Evolutionary conservation across 2,797 vertebrate species (phyloP).

Genomic region (Megaceryle alcyon): DNA sequence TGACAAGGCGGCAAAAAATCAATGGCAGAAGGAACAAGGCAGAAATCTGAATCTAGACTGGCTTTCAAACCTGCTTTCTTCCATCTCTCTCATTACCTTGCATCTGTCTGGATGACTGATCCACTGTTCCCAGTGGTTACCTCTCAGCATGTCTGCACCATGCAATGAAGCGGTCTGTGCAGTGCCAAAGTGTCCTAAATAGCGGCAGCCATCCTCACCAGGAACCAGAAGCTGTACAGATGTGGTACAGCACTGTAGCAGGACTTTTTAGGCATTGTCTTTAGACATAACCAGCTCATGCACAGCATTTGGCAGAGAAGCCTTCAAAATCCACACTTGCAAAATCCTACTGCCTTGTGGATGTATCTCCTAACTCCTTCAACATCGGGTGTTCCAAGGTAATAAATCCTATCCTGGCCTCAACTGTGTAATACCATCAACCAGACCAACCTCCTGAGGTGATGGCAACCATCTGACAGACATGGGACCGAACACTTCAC

Average conservation of each 20-base stretch:
- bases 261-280: background rate
- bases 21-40: background rate
- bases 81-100: background rate
- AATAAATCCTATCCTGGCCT: background rate
- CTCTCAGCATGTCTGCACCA: rapidly evolving
- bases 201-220: background rate
- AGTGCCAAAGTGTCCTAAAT: background rate
- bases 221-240: background rate
- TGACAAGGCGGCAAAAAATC: background rate
- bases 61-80: background rate
- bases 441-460: background rate
- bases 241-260: rapidly evolving
- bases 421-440: background rate
- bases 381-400: background rate
- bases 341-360: background rate
- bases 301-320: background rate
- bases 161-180: background rate
- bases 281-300: background rate
- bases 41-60: background rate
- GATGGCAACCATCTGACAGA: background rate
- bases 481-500: background rate
- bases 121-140: background rate
- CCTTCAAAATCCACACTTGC: background rate
- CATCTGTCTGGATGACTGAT: background rate
- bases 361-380: background rate